These are phyloP conservation scores for Cremastobaeus sp. DNA, from an alignment of 2,888 invertebrate species.

Conservation along the genomic window DNA sequence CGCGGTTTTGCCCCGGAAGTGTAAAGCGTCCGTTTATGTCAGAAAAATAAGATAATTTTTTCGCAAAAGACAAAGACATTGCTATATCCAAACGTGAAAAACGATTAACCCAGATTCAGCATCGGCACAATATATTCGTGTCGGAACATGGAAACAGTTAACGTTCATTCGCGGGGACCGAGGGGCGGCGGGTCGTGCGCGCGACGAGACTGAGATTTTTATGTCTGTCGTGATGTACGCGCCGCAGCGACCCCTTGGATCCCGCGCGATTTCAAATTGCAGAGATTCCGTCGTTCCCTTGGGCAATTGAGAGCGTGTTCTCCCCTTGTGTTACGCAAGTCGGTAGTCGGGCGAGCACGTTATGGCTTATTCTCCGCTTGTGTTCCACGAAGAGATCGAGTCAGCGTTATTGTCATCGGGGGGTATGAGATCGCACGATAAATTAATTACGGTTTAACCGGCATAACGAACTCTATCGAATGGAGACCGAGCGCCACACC, in stretches of 20 bases:
- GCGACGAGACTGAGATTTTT: slow-evolving; percentile 49
- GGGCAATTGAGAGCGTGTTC: slow-evolving; percentile 46
- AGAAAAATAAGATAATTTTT: too few relatives aligned
- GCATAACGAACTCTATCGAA: slow-evolving; percentile 65
- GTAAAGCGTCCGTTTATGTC: too few relatives aligned
- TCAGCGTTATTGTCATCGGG: slow-evolving; percentile 58
- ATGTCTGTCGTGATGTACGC: slow-evolving; percentile 51
- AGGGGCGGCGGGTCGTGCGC: slow-evolving; percentile 14
- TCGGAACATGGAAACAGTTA: slow-evolving; percentile 41
- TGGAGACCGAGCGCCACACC: slow-evolving; percentile 25
- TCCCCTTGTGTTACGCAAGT: slow-evolving; percentile 48
- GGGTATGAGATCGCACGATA: slow-evolving; percentile 60
- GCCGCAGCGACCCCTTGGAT: slow-evolving; percentile 48
- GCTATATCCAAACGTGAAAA: slow-evolving; percentile 14
- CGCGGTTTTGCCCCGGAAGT: too few relatives aligned
- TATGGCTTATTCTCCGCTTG: slow-evolving; percentile 42
- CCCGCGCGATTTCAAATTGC: slow-evolving; percentile 55
- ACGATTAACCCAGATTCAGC: slow-evolving; percentile 47
- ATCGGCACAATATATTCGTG: slow-evolving; percentile 40
- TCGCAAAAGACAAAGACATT: slow-evolving; percentile 35
- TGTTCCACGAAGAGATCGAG: slow-evolving; percentile 53
- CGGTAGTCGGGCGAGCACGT: slow-evolving; percentile 16
- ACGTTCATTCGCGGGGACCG: slow-evolving; percentile 12
- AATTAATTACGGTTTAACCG: slow-evolving; percentile 68
- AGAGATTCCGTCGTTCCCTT: slow-evolving; percentile 56